These are phyloP conservation scores for Natator depressus DNA, from an alignment of 2,113 vertebrate species.

Conservation along the genomic window DNA sequence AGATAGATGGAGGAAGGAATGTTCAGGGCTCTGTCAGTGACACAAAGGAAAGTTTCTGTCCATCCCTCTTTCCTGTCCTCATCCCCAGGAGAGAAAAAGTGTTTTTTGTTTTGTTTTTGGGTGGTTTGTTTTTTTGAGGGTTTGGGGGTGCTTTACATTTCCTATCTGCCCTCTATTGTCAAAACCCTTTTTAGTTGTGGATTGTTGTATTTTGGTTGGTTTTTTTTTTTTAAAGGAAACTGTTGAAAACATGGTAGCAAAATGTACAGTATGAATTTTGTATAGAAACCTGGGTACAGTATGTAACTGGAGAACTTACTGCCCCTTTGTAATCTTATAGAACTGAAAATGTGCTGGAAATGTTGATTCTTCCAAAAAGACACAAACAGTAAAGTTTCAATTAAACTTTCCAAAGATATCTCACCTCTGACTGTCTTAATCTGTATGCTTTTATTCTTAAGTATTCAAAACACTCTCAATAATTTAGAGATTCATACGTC, in stretches of 20 bases:
- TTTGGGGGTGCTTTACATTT: conserved; percentile 25
- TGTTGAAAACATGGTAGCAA: conserved; percentile 36
- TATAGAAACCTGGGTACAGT: conserved; percentile 32
- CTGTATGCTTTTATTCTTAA: conserved; percentile 15
- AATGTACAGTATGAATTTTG: conserved; percentile 39
- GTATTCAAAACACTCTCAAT: not conserved
- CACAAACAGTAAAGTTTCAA: conserved; percentile 56
- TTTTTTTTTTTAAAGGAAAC: conserved; percentile 39
- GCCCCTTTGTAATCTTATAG: conserved; percentile 43
- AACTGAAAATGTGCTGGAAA: conserved; percentile 35
- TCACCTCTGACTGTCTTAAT: conserved; percentile 35
- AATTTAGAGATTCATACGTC: not conserved
- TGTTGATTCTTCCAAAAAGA: conserved; percentile 52
- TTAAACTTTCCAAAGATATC: conserved; percentile 70
- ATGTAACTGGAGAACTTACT: conserved; percentile 29
- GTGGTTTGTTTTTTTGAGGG: not conserved
- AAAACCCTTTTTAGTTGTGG: conserved; percentile 29
- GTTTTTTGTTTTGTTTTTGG: not conserved
- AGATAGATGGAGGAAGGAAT: not conserved
- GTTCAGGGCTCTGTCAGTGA: not conserved
- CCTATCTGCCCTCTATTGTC: conserved; percentile 35
- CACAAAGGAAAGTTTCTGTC: not conserved
- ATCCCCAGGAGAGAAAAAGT: not conserved
- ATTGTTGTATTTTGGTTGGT: not conserved
- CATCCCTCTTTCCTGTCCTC: not conserved